Conservation (phyloP, 53 echinoderm and acorn worm species). For the Hippasteria phrygiana region DNA sequence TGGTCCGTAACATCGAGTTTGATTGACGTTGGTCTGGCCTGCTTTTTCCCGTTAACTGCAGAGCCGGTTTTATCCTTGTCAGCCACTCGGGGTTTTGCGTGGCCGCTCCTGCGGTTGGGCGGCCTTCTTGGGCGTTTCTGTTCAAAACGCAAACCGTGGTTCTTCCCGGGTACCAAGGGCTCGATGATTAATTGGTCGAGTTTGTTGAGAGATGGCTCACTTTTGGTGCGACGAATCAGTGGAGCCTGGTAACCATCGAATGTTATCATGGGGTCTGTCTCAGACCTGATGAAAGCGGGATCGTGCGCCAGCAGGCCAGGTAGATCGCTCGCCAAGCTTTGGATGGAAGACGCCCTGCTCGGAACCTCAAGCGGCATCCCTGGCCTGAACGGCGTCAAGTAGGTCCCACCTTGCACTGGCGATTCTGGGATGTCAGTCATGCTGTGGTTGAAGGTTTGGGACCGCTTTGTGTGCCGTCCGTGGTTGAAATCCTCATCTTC, state of each 20-base stretch:
- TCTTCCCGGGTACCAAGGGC: too few species aligned
- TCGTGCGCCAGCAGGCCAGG: constrained; percentile 1
- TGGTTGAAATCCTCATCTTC: background rate
- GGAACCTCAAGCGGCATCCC: constrained; percentile 1
- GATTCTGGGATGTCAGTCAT: constrained; percentile 33
- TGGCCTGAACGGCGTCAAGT: constrained; percentile 22
- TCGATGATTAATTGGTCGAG: background rate
- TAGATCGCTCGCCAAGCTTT: constrained; percentile 32
- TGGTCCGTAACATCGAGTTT: constrained; percentile 8
- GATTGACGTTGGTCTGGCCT: constrained; percentile 1
- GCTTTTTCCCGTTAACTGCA: background rate
- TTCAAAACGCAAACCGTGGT: background rate
- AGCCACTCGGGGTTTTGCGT: background rate
- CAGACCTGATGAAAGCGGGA: constrained; percentile 14
- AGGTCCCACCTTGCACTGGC: background rate
- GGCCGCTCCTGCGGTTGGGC: constrained; percentile 4
- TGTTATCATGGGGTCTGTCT: constrained; percentile 24
- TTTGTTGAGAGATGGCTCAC: constrained; percentile 37
- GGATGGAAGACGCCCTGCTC: constrained; percentile 27
- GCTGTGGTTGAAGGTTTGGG: background rate
- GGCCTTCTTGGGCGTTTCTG: constrained; percentile 1
- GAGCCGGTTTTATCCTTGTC: background rate
- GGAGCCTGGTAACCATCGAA: background rate
- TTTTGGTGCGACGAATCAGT: constrained; percentile 45
- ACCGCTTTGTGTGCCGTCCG: background rate